Evolutionary conservation across 2,113 vertebrate genomes (phyloP), one percentile per base, ranked within the genome.

Genomic region (Empidonax traillii): DNA sequence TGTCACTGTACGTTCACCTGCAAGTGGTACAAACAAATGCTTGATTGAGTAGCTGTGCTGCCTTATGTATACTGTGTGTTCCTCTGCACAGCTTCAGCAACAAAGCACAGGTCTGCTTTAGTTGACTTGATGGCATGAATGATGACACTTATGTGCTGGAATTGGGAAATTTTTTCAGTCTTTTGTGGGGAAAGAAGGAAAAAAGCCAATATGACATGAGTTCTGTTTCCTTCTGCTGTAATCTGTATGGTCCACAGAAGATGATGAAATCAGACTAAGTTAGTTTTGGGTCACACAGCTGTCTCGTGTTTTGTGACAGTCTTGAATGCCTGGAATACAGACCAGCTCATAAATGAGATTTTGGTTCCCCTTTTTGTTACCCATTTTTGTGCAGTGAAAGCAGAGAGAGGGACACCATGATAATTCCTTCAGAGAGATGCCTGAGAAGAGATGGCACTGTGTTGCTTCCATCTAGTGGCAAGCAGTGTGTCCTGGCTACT

Each of bases 231-330:
- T 65, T 41, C 67, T 72, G 6, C 81, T 93, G 21, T 47, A 56
- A 75, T 75, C 58, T 75, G 9, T 82, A 16, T 56, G n/a, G 20
- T 44, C 37, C 19, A 37, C 31, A n/a, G 47, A 85, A 51, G 74
- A 31, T 68, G 53, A 14, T 79, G 35, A 56, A 74, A 49, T 56
- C 67, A 62, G 41, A 55, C 20, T 69, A 59, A 83, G 65, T 84
- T 41, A 83, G 41, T 89, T 91, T 90, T 90, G 74, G 44, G 28
- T 90, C 41, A 68, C 15, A 44, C 24, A 80, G 28, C 59, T 79
- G 44, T 74, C 53, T 94, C 41, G 2, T 72, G 6, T 62, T 71
- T 46, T 25, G 12, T 58, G 49, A 30, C 19, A 43, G 20, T 37
- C 68, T 82, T 85, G 76, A 71, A 72, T 79, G 71, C 17, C n/a